Conservation (phyloP, 2,888 invertebrate species). For the Mimas tiliae region DNA sequence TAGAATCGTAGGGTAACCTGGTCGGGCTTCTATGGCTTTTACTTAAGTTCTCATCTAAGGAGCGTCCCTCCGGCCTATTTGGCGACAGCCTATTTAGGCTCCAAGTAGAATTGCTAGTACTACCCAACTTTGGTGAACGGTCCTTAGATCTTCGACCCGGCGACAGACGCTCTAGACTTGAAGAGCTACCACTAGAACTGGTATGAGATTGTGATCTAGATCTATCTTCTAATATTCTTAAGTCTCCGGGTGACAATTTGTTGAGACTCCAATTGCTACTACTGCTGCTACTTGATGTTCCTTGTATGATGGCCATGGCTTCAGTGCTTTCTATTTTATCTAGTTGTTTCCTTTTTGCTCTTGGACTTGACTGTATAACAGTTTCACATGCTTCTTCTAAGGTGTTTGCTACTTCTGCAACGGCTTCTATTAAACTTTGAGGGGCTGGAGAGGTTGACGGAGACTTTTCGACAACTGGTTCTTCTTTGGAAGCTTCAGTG, state of each 20-base stretch:
- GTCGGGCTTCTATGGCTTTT: slow-evolving; percentile 80
- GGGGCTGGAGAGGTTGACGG: slow-evolving; percentile 60
- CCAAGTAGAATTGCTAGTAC: slow-evolving; percentile 81
- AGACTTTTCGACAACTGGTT: slow-evolving; percentile 52
- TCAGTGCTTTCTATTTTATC: slow-evolving; percentile 80
- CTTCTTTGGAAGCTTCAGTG: slow-evolving; percentile 57
- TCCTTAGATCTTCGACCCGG: slow-evolving; percentile 81
- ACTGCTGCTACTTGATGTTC: slow-evolving; percentile 79
- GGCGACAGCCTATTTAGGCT: slow-evolving; percentile 79
- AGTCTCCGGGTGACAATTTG: slow-evolving; percentile 79
- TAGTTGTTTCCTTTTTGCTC: slow-evolving; percentile 78
- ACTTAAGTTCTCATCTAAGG: slow-evolving; percentile 75
- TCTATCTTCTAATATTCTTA: slow-evolving; percentile 76
- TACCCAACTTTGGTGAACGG: slow-evolving; percentile 79
- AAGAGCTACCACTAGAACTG: slow-evolving; percentile 81
- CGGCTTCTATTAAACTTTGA: slow-evolving; percentile 86
- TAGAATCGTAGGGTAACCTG: slow-evolving; percentile 75
- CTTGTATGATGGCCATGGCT: slow-evolving; percentile 75
- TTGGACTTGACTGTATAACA: slow-evolving; percentile 86
- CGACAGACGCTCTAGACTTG: slow-evolving; percentile 78
- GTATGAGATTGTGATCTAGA: slow-evolving; percentile 80
- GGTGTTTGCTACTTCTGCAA: slow-evolving; percentile 87
- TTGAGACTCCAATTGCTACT: slow-evolving; percentile 83
- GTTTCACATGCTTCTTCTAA: slow-evolving; percentile 88
- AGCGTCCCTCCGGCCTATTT: slow-evolving; percentile 78